These are phyloP conservation scores for Falco berigora DNA, from an alignment of 2,797 vertebrate species.

Conservation along the genomic window DNA sequence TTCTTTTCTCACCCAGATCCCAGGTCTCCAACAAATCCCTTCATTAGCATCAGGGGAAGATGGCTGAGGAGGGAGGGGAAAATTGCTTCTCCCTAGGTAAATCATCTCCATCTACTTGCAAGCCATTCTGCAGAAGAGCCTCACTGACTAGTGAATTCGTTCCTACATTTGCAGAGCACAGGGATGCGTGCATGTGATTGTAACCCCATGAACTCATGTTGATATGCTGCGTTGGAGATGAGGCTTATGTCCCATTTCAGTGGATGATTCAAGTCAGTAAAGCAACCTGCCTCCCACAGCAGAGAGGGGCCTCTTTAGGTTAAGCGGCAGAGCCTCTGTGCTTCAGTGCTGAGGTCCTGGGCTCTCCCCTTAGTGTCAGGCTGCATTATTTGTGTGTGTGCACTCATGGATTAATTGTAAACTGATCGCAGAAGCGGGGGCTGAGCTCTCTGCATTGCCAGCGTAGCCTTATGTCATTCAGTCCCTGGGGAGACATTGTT, in stretches of 20 bases:
- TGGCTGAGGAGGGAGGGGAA: background rate
- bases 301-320: background rate
- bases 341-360: background rate
- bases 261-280: background rate
- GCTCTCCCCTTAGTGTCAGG: background rate
- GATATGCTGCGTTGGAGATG: background rate
- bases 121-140: background rate
- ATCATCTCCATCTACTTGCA: background rate
- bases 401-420: conserved; percentile 20
- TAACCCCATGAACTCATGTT: background rate
- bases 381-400: background rate
- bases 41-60: background rate
- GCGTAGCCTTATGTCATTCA: background rate
- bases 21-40: background rate
- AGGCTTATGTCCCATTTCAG: background rate
- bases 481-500: background rate
- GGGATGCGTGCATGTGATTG: background rate
- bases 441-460: background rate
- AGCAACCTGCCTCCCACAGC: background rate
- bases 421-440: background rate
- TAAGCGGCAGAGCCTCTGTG: background rate
- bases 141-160: rapidly evolving
- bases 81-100: background rate
- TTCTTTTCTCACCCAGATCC: background rate
- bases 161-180: background rate